phyloP scores from a whole-genome alignment of 2,113 vertebrate genomes.

The Scartelaos histophorus region DNA sequence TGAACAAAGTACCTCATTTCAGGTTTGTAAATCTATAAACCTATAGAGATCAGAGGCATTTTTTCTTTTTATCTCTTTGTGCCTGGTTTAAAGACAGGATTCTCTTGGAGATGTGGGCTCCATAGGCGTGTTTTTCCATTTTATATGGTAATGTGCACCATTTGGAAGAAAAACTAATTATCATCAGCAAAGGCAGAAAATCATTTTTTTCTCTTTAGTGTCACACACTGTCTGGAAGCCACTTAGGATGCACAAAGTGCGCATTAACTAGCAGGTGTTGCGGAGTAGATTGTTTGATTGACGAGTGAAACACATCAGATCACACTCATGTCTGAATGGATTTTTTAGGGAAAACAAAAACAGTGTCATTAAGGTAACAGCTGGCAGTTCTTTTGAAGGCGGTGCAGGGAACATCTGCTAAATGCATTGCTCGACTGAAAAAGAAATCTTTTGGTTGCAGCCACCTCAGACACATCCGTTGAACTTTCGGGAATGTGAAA shows the following conservation, averaged over 20 bases:
- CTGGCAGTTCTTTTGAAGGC: constrained; percentile 44
- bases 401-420: constrained; percentile 36
- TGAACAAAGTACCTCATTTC: background rate
- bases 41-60: background rate
- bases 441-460: constrained; percentile 26
- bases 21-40: background rate
- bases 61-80: background rate
- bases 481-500: constrained; percentile 14
- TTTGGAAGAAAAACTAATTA: constrained; percentile 15
- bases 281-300: constrained; percentile 25
- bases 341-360: constrained; percentile 15
- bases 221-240: constrained; percentile 6
- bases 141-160: constrained; percentile 2
- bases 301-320: constrained; percentile 9
- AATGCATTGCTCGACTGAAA: constrained; percentile 18
- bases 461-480: constrained; percentile 13
- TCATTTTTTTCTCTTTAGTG: constrained; percentile 3
- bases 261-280: constrained; percentile 18
- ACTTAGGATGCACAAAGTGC: background rate
- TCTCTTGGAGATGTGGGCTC: background rate
- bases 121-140: background rate
- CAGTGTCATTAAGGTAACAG: constrained; percentile 30
- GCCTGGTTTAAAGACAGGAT: background rate
- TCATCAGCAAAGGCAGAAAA: constrained; percentile 3
- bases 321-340: constrained; percentile 15